phyloP scores from a whole-genome alignment of 2,888 invertebrate species.

The Drosophila putrida region DNA sequence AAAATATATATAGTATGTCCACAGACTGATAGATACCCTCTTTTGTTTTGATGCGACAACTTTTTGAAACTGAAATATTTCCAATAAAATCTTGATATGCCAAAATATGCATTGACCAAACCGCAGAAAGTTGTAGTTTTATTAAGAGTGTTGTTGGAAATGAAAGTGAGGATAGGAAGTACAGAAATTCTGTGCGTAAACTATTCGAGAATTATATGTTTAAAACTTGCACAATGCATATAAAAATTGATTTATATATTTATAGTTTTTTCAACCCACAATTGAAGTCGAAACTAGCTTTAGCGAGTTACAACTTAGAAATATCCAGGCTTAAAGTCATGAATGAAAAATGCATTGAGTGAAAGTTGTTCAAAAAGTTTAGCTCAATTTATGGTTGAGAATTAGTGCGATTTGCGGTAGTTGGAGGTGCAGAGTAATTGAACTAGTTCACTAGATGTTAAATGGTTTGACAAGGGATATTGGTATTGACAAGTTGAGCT shows the following conservation, averaged over 20 bases:
- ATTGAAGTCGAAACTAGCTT: slow-evolving; percentile 2
- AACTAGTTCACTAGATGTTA: background rate
- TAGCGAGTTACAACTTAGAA: background rate
- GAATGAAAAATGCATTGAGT: background rate
- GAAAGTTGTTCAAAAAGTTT: slow-evolving; percentile 8
- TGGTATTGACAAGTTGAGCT: too few species aligned
- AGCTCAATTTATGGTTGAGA: slow-evolving; percentile 3
- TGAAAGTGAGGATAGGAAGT: background rate
- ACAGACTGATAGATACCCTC: background rate
- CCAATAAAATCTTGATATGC: background rate
- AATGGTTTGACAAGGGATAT: background rate
- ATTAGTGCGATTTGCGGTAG: slow-evolving; percentile 3
- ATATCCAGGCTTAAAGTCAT: background rate
- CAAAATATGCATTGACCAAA: background rate
- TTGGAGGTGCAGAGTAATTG: background rate
- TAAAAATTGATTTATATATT: background rate
- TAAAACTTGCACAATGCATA: background rate
- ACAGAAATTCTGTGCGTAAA: background rate
- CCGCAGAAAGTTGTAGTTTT: background rate
- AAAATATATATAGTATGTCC: background rate
- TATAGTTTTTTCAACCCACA: background rate
- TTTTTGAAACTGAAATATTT: background rate
- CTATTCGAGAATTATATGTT: background rate
- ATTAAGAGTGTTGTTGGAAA: background rate
- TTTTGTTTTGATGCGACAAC: too few species aligned